Base-by-base conservation (phyloP, 1,140 invertebrate species). In the Belonocnema kinseyi region DNA sequence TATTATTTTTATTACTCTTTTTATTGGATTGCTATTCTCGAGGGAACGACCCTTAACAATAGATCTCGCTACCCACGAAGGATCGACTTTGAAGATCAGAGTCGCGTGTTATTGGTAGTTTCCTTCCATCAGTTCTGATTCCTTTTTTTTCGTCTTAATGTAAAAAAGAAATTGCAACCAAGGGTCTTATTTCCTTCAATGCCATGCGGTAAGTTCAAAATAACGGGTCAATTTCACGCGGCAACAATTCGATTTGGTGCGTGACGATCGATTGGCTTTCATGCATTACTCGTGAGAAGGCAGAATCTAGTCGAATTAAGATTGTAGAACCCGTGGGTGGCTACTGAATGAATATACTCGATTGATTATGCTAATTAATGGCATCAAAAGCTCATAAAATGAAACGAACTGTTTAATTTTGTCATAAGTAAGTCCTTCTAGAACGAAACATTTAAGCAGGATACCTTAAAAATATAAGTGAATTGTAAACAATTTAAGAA, bases 141-240 rank as follows among this genome's bases (percentile, higher is more conserved):
- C 4, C 14, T 61, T 61, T 21, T 66, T 66, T 40, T 33, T 66
- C 14, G 40, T 66, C 26, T 14, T 66, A 66, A 66, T 66, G 58
- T 13, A 33, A 66, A 66, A 66, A 66, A 40, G 26, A 26, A 66
- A 66, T 26, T 66, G 61, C 40, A 26, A 66, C 21, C 26, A 66
- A 40, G 26, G 14, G 6, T 1, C 61, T 66, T 33, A 26, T 66
- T 66, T 66, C 33, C 61, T 66, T n/a, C 61, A 66, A 14, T 66
- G 61, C 26, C 26, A 40, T 66, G 61, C 26, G 61, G 61, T 66
- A 66, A 33, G 61, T 16, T 66, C 14, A 13, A 66, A 40, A 78
- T 78, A 73, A 75, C 58, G 74, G 66, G 50, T 54, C 77, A 75
- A 73, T 75, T 78, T 73, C 53, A 66, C 14, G 70, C 71, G 21